Evolutionary conservation across 1,140 invertebrate species (phyloP), one percentile per base, ranked within the genome.

Genomic region (Drosophila murphyi): DNA sequence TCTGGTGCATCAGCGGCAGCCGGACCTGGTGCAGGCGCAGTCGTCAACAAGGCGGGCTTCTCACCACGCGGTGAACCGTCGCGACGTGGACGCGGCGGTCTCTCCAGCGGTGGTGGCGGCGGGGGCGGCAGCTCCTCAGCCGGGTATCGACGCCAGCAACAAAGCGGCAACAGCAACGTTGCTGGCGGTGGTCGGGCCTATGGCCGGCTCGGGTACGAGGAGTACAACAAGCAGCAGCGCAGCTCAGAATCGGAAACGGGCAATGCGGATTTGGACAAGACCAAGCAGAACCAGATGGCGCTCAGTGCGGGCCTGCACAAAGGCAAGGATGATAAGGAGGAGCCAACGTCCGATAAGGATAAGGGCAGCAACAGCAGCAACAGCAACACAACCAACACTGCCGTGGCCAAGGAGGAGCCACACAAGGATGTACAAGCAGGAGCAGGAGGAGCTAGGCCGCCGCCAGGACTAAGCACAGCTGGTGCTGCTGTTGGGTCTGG

Each of bases 41-140:
- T 74, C 54, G 67, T 68, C 76, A 71, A 79, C 68, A 92, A 80
- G 74, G 78, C 82, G 5, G 77, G 92, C 56, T 97, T 97, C 93
- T 95, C 96, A 7, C 97, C 96, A 0, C 94, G 96, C 10, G 97
- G 97, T 3, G 96, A 97, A 90, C 97, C 96, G 0, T 97, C 96
- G 3, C 93, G 96, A 60, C 94, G 96, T 35, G 96, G 96, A 32
- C 93, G 96, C 48, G 96, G 96, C 60, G 95, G 95, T 45, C 69
- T 88, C 1, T 55, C 72, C 1, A 87, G 75, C 37, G 94, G 93
- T 7, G 68, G 55, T 39, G 39, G 39, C 8, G 56, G 48, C 4
- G 39, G 39, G 8, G 56, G 48, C 4, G 54, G 57, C 7, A 69
- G 72, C 10, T 90, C 94, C 3, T 91, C 93, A 35, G 57, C 75